phyloP scores from a whole-genome alignment of 2,888 invertebrate genomes.

The Microctonus hyperodae region DNA sequence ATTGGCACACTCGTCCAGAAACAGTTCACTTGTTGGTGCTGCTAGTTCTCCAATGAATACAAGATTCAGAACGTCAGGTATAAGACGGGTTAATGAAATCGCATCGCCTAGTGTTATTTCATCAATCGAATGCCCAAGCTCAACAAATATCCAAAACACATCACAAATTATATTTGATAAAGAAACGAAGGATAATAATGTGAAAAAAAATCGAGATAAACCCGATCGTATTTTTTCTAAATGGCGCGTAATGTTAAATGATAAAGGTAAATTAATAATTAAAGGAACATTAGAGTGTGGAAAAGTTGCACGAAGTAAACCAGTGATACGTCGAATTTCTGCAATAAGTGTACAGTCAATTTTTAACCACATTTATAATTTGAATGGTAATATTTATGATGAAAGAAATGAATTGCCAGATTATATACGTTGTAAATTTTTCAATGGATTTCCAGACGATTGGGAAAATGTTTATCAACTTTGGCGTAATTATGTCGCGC shows the following conservation, averaged over 20 bases:
- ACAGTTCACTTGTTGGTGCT: constrained; percentile 8
- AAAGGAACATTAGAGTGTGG: constrained; percentile 53
- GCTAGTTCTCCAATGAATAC: constrained; percentile 2
- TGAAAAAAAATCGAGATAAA: background rate
- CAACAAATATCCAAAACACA: background rate
- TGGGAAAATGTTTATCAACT: constrained; percentile 56
- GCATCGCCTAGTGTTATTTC: constrained; percentile 23
- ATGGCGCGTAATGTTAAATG: constrained; percentile 53
- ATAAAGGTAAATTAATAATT: constrained; percentile 46
- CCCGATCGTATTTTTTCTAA: constrained; percentile 42
- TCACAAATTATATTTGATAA: constrained; percentile 18
- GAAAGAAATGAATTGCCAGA: constrained; percentile 50
- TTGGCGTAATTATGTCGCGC: constrained; percentile 50
- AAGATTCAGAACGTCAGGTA: background rate
- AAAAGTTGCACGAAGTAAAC: constrained; percentile 51
- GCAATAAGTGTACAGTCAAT: constrained; percentile 46
- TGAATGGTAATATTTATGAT: constrained; percentile 53
- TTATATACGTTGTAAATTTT: constrained; percentile 55
- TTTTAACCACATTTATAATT: constrained; percentile 48
- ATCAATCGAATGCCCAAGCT: constrained; percentile 23
- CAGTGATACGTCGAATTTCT: constrained; percentile 48
- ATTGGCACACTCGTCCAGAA: constrained; percentile 18
- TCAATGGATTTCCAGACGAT: constrained; percentile 59
- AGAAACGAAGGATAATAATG: background rate
- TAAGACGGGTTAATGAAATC: constrained; percentile 11